These are phyloP conservation scores for Rhamphomyia laevipes DNA, from an alignment of 2,888 invertebrate species.

Conservation along the genomic window DNA sequence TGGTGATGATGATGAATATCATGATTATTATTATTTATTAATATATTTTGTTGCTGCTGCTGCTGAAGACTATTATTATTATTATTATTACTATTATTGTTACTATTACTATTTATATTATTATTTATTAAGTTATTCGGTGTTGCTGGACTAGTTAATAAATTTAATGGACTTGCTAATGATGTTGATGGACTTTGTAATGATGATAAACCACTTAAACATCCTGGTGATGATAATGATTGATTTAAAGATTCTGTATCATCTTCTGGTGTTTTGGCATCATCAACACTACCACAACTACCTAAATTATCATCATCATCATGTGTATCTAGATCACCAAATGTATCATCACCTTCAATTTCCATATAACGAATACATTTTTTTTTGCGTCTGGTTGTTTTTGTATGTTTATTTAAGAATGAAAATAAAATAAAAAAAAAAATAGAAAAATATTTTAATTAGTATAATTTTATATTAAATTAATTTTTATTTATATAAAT, in stretches of 20 bases:
- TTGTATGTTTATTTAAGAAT: background rate
- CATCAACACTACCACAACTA: slow-evolving; percentile 67
- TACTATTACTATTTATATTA: background rate
- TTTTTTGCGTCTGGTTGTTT: slow-evolving; percentile 72
- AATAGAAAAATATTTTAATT: background rate
- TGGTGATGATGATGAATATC: background rate
- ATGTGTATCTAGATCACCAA: slow-evolving; percentile 30
- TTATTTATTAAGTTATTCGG: slow-evolving; percentile 19
- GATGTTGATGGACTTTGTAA: slow-evolving; percentile 59
- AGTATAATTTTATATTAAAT: background rate
- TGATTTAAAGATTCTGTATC: slow-evolving; percentile 50
- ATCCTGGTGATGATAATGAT: slow-evolving; percentile 48
- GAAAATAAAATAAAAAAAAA: slow-evolving; percentile 1
- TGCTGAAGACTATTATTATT: background rate
- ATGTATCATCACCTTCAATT: slow-evolving; percentile 49
- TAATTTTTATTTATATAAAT: background rate
- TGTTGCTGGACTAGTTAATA: slow-evolving; percentile 50
- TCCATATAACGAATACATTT: slow-evolving; percentile 95
- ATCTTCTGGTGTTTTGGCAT: slow-evolving; percentile 55
- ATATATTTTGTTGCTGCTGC: slow-evolving; percentile 3
- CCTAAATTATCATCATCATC: slow-evolving; percentile 55
- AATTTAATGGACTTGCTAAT: slow-evolving; percentile 68
- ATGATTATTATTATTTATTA: background rate
- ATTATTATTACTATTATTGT: slow-evolving; percentile 7
- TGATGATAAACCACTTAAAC: slow-evolving; percentile 54